Percentiles rank a stretch among this genome's conserved stretches.
Evolutionary conservation across 2,888 invertebrate species (phyloP).

Genomic region (Octodonta nipae): DNA sequence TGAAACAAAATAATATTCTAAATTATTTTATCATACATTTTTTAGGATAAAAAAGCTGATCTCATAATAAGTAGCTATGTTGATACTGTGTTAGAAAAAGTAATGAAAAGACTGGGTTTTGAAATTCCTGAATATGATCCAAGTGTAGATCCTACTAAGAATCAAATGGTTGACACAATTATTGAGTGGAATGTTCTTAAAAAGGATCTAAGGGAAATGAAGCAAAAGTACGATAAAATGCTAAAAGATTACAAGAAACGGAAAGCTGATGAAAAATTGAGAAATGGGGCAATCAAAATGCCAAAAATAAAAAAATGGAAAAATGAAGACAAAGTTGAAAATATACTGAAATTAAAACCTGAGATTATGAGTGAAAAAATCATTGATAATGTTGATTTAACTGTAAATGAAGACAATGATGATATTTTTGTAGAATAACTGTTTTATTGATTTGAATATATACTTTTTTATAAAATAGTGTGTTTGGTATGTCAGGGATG

Average conservation of each 20-base stretch:
- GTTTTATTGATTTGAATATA: no score
- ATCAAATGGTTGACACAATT: constrained; percentile 29
- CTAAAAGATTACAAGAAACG: constrained; percentile 30
- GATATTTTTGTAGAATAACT: neutral
- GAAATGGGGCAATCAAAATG: constrained; percentile 10
- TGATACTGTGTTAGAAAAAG: constrained; percentile 62
- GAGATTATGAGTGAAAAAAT: neutral
- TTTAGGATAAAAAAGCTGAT: constrained; percentile 81
- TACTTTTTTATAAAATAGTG: no score
- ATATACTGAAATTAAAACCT: no score
- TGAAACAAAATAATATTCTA: neutral
- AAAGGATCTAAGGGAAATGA: constrained; percentile 45
- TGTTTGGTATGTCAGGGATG: no score
- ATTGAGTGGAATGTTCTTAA: constrained; percentile 63
- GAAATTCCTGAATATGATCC: constrained; percentile 59
- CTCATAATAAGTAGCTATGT: constrained; percentile 79
- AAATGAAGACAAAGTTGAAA: neutral
- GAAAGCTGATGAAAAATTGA: constrained; percentile 18
- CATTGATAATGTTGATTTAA: neutral
- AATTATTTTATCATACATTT: constrained; percentile 15
- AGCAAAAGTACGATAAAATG: constrained; percentile 45
- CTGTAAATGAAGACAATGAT: neutral
- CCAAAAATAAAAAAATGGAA: neutral
- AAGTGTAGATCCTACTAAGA: constrained; percentile 53
- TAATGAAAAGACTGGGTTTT: constrained; percentile 60